Evolutionary conservation across 2,888 invertebrate genomes (phyloP), one percentile per base, ranked within the genome.

Genomic region (Flexamia atlantica): DNA sequence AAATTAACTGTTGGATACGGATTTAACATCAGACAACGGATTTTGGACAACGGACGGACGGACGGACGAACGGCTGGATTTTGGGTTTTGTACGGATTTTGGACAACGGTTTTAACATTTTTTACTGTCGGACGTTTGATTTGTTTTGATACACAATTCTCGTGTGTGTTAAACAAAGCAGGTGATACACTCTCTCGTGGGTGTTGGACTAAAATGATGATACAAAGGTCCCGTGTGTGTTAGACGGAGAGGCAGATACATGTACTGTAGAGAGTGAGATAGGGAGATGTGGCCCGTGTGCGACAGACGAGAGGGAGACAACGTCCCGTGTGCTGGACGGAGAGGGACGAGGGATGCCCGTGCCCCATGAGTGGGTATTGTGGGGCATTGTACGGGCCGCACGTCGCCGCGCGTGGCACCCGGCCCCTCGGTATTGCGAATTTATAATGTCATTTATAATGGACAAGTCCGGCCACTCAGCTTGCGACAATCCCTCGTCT

Each of bases 371-470:
- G 64, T 28, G 64, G 64, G 25, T 17, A 28, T 64, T 64, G 64
- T 64, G 3, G 28, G 28, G 57, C 12, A 30, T 30, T 28, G 28
- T 28, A 28, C 28, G 23, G 20, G 64, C 30, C 28, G 28, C 64
- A 23, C 23, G 9, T 46, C 28, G 50, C 50, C 74, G 74, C 46
- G 74, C 9, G 28, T 5, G 50, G 25, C 46, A 1, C 0, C 74
- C 42, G 20, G 9, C 36, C 70, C 9, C 20, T 46, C 42, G 25
- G 74, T 28, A 76, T 76, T 40, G 74, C 74, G 74, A 76, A 76
- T 76, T 76, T 76, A 76, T 76, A 76, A 76, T 76, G 74, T 76
- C 74, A 46, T 76, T 76, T 76, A 76, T 76, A 76, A 76, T 76
- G 74, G 46, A 76, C 74, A 76, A 76, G 74, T 50, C 74, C 64